Conservation (phyloP, 2,797 vertebrate species). For the Mallotus villosus region DNA sequence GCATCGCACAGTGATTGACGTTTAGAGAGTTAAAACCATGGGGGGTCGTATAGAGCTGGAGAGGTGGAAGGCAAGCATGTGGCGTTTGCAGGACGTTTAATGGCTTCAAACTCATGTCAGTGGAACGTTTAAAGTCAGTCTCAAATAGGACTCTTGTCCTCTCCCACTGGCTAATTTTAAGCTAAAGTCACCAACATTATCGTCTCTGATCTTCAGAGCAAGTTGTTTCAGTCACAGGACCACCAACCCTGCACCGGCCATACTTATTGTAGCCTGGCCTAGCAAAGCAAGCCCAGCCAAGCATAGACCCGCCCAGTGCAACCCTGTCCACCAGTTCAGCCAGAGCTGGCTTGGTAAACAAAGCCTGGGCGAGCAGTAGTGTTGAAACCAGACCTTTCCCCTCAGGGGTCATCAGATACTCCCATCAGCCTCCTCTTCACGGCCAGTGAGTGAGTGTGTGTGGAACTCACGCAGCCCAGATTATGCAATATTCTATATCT, state of each 20-base stretch:
- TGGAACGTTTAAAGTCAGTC: not conserved
- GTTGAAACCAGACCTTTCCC: conserved; percentile 31
- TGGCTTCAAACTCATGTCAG: not conserved
- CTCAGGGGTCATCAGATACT: conserved; percentile 40
- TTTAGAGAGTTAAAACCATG: not conserved
- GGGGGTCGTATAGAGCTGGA: not conserved
- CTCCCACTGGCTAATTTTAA: not conserved
- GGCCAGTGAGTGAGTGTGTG: conserved; percentile 53
- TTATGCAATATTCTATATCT: conserved; percentile 85
- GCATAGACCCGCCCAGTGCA: not conserved
- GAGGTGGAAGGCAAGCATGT: not conserved
- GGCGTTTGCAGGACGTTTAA: not conserved
- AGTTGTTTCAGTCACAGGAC: not conserved
- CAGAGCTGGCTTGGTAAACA: conserved; percentile 55
- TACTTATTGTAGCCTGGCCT: not conserved
- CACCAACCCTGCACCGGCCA: not conserved
- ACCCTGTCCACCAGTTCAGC: conserved; percentile 47
- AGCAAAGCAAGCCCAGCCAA: not conserved
- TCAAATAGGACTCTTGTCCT: too few relatives aligned
- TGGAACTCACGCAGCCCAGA: conserved; percentile 46
- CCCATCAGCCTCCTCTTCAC: conserved; percentile 47
- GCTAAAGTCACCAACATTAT: not conserved
- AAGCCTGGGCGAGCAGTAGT: conserved; percentile 32
- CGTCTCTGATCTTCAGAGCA: not conserved
- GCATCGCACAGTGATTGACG: not conserved